Base-by-base conservation (phyloP, 35 echinoderm and acorn worm genomes). In the Antedon bifida region DNA sequence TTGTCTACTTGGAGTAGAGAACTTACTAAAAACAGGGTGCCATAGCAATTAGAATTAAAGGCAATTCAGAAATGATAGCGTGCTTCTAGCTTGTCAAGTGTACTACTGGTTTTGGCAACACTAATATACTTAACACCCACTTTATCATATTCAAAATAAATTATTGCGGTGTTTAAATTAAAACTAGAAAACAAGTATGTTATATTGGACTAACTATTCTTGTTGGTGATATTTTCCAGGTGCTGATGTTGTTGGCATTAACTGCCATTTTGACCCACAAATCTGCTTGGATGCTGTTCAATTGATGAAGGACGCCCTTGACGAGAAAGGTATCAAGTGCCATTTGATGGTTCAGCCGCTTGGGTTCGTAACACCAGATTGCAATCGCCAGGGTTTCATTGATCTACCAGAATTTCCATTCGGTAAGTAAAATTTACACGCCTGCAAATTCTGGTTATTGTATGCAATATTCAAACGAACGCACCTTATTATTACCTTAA, bases 391-490 rank as follows among this genome's bases (percentile, higher is more conserved):
- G 75, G 94, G 94, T 74, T 97, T 97, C 86, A 97, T 97, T 73
- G 94, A 97, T 45, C 78, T 99, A 0, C 95, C 95, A 73, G 95
- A 99, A 75, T 99, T 99, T 36, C 95, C 95, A 46, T 99, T 99
- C 83, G 95, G 95, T 99, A 78, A 96, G 90, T 83, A 23, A n/a
- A n/a, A n/a, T n/a, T n/a, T n/a, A 28, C 7, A 10, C 32, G n/a
- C 8, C n/a, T 79, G 77, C 19, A 31, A 33, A 33, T 33, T 79
- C 12, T 9, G 5, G 26, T 32, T 76, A 9, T 76, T 30, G 26
- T 26, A 30, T 76, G n/a, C n/a, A n/a, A n/a, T n/a, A n/a, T n/a
- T n/a, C n/a, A n/a, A n/a, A n/a, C n/a, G 12, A n/a, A 64, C 12
- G 51, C n/a, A n/a, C 12, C 12, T 64, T 13, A 64, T n/a, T 13